phyloP scores from a whole-genome alignment of 2,797 vertebrate species.

The Pseudochromis fuscus region DNA sequence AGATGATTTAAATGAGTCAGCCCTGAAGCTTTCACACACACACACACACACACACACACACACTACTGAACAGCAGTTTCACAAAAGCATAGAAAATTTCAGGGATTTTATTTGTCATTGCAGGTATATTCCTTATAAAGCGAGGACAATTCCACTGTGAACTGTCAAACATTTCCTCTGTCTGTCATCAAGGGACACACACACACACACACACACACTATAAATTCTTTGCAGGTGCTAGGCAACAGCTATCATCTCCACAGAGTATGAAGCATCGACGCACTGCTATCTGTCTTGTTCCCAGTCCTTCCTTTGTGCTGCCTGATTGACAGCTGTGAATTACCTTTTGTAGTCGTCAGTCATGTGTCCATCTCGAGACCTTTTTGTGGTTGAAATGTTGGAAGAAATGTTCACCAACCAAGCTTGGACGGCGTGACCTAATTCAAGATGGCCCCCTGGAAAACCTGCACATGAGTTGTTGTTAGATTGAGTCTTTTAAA shows the following conservation, averaged over 20 bases:
- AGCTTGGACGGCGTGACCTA: neutral
- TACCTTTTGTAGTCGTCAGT: neutral
- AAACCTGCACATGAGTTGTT: neutral
- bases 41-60: too few species aligned
- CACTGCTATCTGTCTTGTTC: neutral
- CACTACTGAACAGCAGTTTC: too few species aligned
- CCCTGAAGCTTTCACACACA: neutral
- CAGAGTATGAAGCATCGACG: neutral
- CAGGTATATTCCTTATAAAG: too few species aligned
- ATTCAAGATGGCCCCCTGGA: neutral
- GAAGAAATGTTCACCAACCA: neutral
- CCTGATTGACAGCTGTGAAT: too few species aligned
- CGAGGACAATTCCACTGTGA: neutral
- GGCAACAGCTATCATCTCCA: neutral
- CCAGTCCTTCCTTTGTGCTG: neutral
- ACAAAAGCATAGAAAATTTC: too few species aligned
- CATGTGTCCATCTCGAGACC: neutral
- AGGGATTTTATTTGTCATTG: too few species aligned
- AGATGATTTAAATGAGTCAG: neutral
- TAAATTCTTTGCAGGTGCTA: too few species aligned
- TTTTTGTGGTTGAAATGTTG: neutral
- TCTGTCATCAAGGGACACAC: slow-evolving; percentile 1
- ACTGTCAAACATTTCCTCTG: neutral
- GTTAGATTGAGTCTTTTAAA: neutral
- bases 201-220: neutral